A percentile compares a stretch with the other conserved stretches of the same genome.
Conservation (phyloP, 1,140 invertebrate genomes). For the Pollicipes pollicipes region DNA sequence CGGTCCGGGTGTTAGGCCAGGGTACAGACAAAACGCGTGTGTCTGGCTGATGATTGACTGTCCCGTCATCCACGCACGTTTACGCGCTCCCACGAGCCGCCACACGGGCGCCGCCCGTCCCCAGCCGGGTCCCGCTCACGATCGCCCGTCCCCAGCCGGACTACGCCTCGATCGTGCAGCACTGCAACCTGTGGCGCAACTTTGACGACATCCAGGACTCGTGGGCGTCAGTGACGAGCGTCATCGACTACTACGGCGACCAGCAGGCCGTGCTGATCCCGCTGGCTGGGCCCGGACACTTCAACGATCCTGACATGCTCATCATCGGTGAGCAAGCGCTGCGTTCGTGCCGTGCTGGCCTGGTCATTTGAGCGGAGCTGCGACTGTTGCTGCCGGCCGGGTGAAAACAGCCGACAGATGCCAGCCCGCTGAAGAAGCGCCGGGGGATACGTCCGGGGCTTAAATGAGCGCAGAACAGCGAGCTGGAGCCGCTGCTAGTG, state of each 20-base stretch:
- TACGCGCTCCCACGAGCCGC: conserved; percentile 59
- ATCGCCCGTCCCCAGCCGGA: conserved; percentile 37
- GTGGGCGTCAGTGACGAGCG: conserved; percentile 32
- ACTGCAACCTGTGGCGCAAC: conserved; percentile 44
- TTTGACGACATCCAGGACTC: conserved; percentile 38
- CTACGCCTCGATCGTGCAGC: conserved; percentile 31
- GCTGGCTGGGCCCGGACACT: conserved; percentile 36
- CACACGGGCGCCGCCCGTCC: no score
- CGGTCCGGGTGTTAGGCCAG: no score
- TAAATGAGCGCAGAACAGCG: no score
- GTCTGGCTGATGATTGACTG: no score
- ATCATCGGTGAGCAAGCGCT: conserved; percentile 10
- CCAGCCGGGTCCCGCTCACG: neutral
- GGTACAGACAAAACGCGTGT: neutral
- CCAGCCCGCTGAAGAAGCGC: no score
- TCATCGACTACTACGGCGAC: conserved; percentile 37
- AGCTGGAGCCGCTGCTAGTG: no score
- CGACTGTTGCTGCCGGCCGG: no score
- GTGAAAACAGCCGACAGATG: no score
- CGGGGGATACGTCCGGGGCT: no score
- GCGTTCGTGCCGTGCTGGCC: no score
- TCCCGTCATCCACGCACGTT: no score
- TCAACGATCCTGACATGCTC: conserved; percentile 45
- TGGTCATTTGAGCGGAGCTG: no score
- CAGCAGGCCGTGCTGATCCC: conserved; percentile 31